Base-by-base conservation (phyloP, 2,113 vertebrate species). In the Hiodon alosoides region DNA sequence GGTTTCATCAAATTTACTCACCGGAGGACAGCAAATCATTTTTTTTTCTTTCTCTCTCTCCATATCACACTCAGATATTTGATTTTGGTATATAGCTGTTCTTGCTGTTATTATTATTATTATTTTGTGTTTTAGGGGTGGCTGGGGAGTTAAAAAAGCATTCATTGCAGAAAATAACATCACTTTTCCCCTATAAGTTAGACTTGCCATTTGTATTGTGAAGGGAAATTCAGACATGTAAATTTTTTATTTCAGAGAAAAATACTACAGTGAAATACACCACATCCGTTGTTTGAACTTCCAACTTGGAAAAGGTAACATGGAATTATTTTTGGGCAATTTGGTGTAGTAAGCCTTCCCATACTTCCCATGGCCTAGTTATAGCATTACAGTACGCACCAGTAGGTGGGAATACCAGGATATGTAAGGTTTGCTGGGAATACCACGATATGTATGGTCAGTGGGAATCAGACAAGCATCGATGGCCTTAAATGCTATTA, bases 1-100 rank as follows among this genome's bases (percentile, higher is more conserved):
- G 60, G 46, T 60, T 71, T 48, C 70, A 71, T 58, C 70, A 52
- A 71, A 60, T 48, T 71, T 54, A n/a, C 69, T 1, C 55, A 70
- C 46, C 53, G 50, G 70, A 48, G 70, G 55, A 48, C 53, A 55
- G 10, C 31, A 31, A 31, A 31, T 31, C 31, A 53, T 17, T 70
- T 59, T 59, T 59, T 57, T 59, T 71, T 58, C 17, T 60, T 71
- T 58, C 11, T 46, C 46, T 8, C 9, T 8, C 58, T 8, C 58
- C 14, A 31, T 31, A 31, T 31, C 31, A 31, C 58, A 16, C 70
- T 59, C 70, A 59, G 54, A 71, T 71, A 54, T 46, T n/a, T 59
- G 10, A n/a, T 60, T 71, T 60, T 59, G 50, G 60, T 48, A 48
- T 17, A 48, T 7, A 31, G 46, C 8, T n/a, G 68, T 47, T 48